phyloP scores from a whole-genome alignment of 2,797 vertebrate species.

The Tachyglossus aculeatus region DNA sequence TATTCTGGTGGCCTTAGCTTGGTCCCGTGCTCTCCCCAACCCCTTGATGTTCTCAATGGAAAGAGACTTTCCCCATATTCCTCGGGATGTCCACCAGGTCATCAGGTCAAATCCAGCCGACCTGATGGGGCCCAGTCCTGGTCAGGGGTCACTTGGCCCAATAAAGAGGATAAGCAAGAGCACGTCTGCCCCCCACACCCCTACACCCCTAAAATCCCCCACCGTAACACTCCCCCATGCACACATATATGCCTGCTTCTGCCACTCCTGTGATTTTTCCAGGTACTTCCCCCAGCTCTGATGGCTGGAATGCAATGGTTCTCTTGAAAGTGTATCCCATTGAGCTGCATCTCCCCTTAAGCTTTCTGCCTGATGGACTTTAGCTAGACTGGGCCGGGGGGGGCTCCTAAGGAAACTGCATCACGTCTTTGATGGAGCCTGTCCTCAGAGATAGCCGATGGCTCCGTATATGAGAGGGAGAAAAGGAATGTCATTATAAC shows the following conservation, averaged over 20 bases:
- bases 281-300: too few species aligned
- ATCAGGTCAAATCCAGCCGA: background rate
- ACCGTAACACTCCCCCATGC: too few species aligned
- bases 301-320: too few species aligned
- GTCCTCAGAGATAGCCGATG: conserved; percentile 68
- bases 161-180: too few species aligned
- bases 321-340: too few species aligned
- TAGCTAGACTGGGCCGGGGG: background rate
- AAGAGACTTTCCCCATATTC: background rate
- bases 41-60: conserved; percentile 28
- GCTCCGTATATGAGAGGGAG: conserved; percentile 55
- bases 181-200: too few species aligned
- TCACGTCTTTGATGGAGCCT: conserved; percentile 55
- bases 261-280: too few species aligned
- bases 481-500: conserved; percentile 72
- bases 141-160: too few species aligned
- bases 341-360: background rate
- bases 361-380: background rate
- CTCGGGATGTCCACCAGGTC: background rate
- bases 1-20: conserved; percentile 21
- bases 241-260: too few species aligned
- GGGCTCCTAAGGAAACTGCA: conserved; percentile 29
- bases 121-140: conserved; percentile 44
- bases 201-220: too few species aligned
- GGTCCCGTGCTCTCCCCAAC: background rate